Evolutionary conservation across 2,888 invertebrate species (phyloP).

Genomic region (Lepidochrysops patricia): DNA sequence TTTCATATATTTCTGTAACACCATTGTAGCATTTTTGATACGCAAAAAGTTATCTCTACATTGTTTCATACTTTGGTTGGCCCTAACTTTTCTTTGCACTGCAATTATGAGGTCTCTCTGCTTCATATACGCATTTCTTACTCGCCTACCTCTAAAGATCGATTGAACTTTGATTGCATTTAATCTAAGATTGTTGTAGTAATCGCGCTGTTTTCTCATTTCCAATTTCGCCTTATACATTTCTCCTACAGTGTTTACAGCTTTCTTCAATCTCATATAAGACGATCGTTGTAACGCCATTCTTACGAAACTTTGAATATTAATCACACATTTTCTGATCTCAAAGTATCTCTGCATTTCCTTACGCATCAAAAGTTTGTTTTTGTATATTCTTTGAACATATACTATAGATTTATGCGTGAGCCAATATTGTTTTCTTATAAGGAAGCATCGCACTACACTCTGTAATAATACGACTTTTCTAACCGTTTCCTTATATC

Average conservation of each 20-base stretch:
- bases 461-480: slow-evolving; percentile 44
- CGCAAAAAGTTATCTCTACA: slow-evolving; percentile 46
- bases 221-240: slow-evolving; percentile 40
- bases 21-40: slow-evolving; percentile 45
- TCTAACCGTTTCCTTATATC: slow-evolving; percentile 32
- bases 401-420: slow-evolving; percentile 36
- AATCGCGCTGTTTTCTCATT: slow-evolving; percentile 44
- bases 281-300: slow-evolving; percentile 37
- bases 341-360: slow-evolving; percentile 37
- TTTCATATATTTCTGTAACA: slow-evolving; percentile 67
- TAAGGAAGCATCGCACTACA: slow-evolving; percentile 39
- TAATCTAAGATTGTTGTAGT: slow-evolving; percentile 39
- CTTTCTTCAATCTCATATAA: slow-evolving; percentile 36
- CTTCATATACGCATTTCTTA: slow-evolving; percentile 44
- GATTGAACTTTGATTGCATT: slow-evolving; percentile 62
- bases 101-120: slow-evolving; percentile 41
- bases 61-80: slow-evolving; percentile 45
- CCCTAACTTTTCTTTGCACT: slow-evolving; percentile 70
- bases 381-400: slow-evolving; percentile 55
- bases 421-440: slow-evolving; percentile 35
- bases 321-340: slow-evolving; percentile 36
- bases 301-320: slow-evolving; percentile 61
- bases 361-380: slow-evolving; percentile 46
- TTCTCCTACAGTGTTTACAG: slow-evolving; percentile 37
- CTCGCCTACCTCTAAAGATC: slow-evolving; percentile 53